These are phyloP conservation scores for Saimiri boliviensis DNA, from an alignment of 2,113 vertebrate genomes.

Conservation along the genomic window DNA sequence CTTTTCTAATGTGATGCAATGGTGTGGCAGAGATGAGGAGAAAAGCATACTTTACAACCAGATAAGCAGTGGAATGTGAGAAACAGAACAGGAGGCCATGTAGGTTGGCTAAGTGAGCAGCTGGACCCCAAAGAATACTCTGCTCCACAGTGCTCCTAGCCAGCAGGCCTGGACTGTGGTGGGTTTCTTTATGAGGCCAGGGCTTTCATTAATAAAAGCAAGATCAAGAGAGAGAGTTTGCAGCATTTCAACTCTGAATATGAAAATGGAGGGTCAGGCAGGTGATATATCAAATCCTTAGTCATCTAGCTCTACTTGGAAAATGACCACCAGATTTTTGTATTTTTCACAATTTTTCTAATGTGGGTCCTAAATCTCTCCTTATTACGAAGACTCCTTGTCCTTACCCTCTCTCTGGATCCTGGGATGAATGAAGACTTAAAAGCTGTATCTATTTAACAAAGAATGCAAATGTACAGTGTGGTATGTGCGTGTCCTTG, in stretches of 20 bases:
- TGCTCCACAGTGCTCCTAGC: not conserved
- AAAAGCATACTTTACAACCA: not conserved
- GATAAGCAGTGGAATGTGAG: not conserved
- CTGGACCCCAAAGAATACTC: not conserved
- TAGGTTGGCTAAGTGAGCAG: not conserved
- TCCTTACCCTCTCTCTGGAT: not conserved
- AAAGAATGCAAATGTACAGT: not conserved
- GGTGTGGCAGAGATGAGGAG: not conserved
- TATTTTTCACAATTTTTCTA: constrained; percentile 20
- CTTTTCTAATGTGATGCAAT: not conserved
- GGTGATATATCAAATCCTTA: not conserved
- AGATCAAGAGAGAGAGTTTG: not conserved
- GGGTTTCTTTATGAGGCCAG: not conserved
- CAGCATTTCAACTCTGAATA: not conserved
- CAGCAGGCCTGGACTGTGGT: not conserved
- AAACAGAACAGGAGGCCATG: not conserved
- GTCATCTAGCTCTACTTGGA: not conserved
- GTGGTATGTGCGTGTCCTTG: not conserved
- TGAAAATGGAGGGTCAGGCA: not conserved
- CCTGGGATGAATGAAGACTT: not conserved
- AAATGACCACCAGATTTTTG: not conserved
- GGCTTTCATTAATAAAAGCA: not conserved
- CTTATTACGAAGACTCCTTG: not conserved
- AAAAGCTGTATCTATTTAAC: not conserved
- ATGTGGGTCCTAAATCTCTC: not conserved